Conservation (phyloP, 2,888 invertebrate genomes). For the Leptogaster cylindrica region DNA sequence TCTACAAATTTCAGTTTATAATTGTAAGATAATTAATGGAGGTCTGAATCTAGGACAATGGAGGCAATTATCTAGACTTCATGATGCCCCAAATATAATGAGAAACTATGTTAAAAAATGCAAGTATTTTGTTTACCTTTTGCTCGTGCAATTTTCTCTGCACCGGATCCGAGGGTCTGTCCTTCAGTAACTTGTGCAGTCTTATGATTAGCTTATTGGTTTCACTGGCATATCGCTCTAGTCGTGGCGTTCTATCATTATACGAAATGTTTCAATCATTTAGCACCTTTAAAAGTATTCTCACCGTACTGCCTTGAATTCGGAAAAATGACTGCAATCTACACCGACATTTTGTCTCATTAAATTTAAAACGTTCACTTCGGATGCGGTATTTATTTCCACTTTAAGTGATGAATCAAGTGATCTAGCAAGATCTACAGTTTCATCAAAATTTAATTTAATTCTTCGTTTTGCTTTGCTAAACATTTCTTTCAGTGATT, state of each 20-base stretch:
- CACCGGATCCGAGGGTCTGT: constrained; percentile 75
- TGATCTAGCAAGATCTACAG: constrained; percentile 66
- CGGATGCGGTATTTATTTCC: constrained; percentile 45
- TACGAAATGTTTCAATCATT: constrained; percentile 50
- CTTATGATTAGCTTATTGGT: constrained; percentile 95
- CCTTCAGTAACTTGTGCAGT: constrained; percentile 85
- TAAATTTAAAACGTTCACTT: constrained; percentile 54
- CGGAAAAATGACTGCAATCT: constrained; percentile 70
- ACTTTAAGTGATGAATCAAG: constrained; percentile 65
- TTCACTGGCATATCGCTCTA: constrained; percentile 91
- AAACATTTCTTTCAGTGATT: constrained; percentile 81
- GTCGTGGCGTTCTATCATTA: constrained; percentile 66
- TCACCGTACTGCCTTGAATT: constrained; percentile 74
- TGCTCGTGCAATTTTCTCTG: constrained; percentile 78
- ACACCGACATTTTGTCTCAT: constrained; percentile 62
- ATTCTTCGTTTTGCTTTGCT: constrained; percentile 92
- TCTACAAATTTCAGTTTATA: not conserved
- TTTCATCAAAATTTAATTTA: constrained; percentile 74
- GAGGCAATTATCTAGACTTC: no score
- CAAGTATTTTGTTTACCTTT: constrained; percentile 63
- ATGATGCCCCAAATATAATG: no score
- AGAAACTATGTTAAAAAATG: no score
- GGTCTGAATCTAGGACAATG: no score
- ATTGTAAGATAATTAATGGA: no score
- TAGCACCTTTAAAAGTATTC: constrained; percentile 52